Conservation (phyloP, 1,140 invertebrate genomes). For the Tribolium madens region DNA sequence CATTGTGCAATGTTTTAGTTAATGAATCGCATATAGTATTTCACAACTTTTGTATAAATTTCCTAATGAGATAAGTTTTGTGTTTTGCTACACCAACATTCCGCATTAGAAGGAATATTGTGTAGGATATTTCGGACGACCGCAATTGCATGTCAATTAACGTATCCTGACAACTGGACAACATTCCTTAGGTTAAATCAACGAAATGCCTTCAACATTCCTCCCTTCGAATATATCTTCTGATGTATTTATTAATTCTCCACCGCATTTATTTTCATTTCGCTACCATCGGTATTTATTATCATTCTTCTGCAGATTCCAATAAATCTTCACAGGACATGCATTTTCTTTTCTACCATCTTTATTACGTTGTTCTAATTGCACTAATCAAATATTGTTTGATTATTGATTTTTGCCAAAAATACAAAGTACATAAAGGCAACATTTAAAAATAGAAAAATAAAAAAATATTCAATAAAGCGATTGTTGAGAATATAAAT, state of each 20-base stretch:
- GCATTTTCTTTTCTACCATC: background rate
- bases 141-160: constrained; percentile 58
- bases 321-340: background rate
- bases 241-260: constrained; percentile 57
- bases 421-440: too few relatives aligned
- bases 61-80: constrained; percentile 46
- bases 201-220: constrained; percentile 55
- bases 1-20: background rate
- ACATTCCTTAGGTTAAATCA: constrained; percentile 57
- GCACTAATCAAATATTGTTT: background rate
- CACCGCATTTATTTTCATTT: constrained; percentile 30
- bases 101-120: constrained; percentile 48
- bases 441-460: too few relatives aligned
- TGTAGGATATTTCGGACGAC: constrained; percentile 47
- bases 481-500: too few relatives aligned
- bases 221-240: constrained; percentile 49
- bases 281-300: constrained; percentile 11
- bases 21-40: background rate
- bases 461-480: too few relatives aligned
- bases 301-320: background rate
- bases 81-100: constrained; percentile 36
- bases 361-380: background rate
- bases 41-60: constrained; percentile 40
- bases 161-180: constrained; percentile 50
- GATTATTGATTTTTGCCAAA: too few relatives aligned